Evolutionary conservation across 2,113 vertebrate genomes (phyloP).

Genomic region (Hiodon tergisus): DNA sequence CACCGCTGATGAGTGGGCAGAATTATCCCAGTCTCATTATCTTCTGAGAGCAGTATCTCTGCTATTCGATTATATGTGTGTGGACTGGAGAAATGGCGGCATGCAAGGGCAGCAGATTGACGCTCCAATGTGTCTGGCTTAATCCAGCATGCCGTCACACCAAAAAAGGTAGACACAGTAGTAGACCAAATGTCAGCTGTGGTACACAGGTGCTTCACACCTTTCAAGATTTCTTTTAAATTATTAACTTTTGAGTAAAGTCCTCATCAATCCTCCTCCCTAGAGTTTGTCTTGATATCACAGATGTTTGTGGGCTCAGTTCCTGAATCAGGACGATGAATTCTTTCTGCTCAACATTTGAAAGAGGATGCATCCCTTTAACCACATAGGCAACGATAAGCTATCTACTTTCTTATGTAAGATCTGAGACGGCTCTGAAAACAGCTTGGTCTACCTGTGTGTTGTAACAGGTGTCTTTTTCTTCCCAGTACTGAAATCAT

Average conservation of each 20-base stretch:
- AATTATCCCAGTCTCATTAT: conserved; percentile 19
- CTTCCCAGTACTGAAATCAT: conserved; percentile 13
- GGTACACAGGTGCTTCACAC: conserved; percentile 1
- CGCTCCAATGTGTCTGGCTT: neutral
- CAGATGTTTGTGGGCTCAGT: neutral
- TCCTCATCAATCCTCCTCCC: conserved; percentile 11
- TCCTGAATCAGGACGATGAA: conserved; percentile 14
- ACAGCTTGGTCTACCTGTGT: conserved; percentile 18
- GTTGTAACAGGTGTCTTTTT: neutral
- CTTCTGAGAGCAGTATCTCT: conserved; percentile 16
- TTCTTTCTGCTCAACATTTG: conserved; percentile 11
- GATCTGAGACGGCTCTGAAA: conserved; percentile 5
- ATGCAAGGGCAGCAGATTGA: conserved; percentile 16
- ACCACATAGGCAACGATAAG: conserved; percentile 16
- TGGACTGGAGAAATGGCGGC: conserved; percentile 24
- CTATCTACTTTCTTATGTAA: conserved; percentile 13
- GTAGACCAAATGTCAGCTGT: conserved; percentile 24
- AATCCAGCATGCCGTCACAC: conserved; percentile 18
- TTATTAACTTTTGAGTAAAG: conserved; percentile 5
- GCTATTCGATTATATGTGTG: conserved; percentile 26
- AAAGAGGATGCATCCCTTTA: conserved; percentile 19
- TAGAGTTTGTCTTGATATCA: conserved; percentile 7
- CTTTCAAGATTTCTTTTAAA: conserved; percentile 8
- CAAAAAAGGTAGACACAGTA: conserved; percentile 5
- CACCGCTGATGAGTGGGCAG: neutral